A percentile compares a stretch with the other conserved stretches of the same genome.
These are phyloP conservation scores for Melitaea athalia DNA, from an alignment of 2,888 invertebrate species.

Conservation along the genomic window DNA sequence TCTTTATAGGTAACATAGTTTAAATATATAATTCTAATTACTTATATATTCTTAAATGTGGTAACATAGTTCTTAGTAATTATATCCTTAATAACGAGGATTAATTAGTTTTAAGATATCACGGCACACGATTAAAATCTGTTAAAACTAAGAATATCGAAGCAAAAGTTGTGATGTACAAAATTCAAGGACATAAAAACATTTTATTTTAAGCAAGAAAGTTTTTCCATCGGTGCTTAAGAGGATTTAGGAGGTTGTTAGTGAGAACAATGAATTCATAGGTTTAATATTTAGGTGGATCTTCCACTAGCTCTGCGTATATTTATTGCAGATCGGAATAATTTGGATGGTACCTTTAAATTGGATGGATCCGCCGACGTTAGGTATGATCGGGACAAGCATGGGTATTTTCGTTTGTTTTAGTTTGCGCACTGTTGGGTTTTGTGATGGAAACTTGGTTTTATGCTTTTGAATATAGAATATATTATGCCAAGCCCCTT, in stretches of 20 bases:
- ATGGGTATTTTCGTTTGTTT: background rate
- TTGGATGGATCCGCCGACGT: background rate
- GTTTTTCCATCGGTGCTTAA: background rate
- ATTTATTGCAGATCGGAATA: background rate
- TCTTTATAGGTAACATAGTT: too few species aligned
- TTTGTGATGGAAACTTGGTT: background rate
- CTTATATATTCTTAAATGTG: background rate
- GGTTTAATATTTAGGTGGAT: background rate
- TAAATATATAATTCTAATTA: too few species aligned
- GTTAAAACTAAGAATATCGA: background rate
- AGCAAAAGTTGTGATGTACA: slow-evolving; percentile 7
- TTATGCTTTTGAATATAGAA: background rate
- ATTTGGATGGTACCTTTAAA: background rate
- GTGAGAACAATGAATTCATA: slow-evolving; percentile 13
- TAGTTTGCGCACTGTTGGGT: background rate
- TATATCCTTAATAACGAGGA: too few species aligned
- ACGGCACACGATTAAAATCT: too few species aligned
- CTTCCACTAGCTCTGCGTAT: slow-evolving; percentile 7
- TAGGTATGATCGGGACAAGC: background rate
- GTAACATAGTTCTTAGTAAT: too few species aligned
- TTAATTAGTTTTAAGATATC: too few species aligned
- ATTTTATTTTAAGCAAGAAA: background rate
- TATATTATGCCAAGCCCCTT: background rate
- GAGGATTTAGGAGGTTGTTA: background rate
- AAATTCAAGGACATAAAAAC: background rate